Conservation (phyloP, 1,140 invertebrate species). For the Octopus sinensis region DNA sequence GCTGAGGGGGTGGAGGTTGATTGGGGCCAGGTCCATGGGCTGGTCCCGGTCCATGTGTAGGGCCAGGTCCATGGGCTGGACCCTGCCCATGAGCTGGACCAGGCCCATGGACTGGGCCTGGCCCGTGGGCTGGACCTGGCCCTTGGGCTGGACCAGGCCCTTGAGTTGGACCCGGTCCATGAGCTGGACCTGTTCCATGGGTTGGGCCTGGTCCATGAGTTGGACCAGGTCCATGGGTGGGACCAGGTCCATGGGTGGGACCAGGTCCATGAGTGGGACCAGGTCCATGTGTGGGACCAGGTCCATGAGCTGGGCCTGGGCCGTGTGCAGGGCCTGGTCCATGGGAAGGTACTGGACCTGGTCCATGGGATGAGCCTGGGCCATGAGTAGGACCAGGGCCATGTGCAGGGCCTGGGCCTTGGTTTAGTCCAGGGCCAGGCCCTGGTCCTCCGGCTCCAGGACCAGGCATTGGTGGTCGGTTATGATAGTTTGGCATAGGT, state of each 20-base stretch:
- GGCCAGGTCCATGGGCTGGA: not conserved
- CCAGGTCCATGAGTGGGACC: not conserved
- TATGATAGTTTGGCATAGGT: constrained; percentile 22
- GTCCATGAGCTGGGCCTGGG: not conserved
- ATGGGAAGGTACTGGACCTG: not conserved
- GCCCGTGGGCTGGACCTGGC: too few relatives aligned
- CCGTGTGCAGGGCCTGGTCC: not conserved
- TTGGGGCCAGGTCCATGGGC: not conserved
- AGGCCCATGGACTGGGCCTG: too few relatives aligned
- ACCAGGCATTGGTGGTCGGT: constrained; percentile 21
- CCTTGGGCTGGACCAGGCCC: too few relatives aligned
- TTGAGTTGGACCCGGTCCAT: not conserved
- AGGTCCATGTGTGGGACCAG: not conserved
- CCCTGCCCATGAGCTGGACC: too few relatives aligned
- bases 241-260: not conserved
- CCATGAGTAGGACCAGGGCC: not conserved
- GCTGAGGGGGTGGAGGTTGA: constrained; percentile 30
- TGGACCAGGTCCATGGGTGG: too few relatives aligned
- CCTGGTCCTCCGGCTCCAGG: not conserved
- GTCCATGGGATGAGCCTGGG: not conserved
- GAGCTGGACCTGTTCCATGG: not conserved
- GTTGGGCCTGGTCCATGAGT: too few relatives aligned
- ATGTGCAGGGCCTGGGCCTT: not conserved
- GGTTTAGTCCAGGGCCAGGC: not conserved
- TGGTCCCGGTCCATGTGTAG: not conserved